Conservation (phyloP, 2,888 invertebrate genomes). For the Cephus nigrinus region DNA sequence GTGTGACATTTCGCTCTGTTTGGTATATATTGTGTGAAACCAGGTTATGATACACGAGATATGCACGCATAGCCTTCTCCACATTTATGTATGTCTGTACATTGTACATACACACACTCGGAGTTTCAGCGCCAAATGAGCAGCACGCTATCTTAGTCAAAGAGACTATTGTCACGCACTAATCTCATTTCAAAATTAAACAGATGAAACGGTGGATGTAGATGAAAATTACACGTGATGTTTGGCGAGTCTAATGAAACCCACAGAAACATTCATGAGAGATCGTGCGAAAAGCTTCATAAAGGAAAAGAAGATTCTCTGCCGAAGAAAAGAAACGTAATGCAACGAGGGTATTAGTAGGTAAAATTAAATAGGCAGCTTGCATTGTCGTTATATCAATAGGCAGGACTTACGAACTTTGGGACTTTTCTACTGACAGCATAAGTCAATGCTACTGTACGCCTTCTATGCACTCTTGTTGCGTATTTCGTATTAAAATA, state of each 20-base stretch:
- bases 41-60: background rate
- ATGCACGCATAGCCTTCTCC: background rate
- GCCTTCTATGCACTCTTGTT: too few relatives aligned
- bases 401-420: too few relatives aligned
- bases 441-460: too few relatives aligned
- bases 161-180: background rate
- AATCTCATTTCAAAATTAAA: background rate
- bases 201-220: background rate
- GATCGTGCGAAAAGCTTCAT: background rate
- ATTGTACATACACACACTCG: too few relatives aligned
- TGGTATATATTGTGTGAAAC: background rate
- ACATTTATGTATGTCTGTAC: too few relatives aligned
- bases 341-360: too few relatives aligned
- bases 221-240: background rate
- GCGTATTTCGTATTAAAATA: too few relatives aligned
- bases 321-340: too few relatives aligned
- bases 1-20: background rate
- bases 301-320: background rate
- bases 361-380: too few relatives aligned
- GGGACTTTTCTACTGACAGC: too few relatives aligned
- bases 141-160: background rate
- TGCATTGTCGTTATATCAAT: too few relatives aligned
- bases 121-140: background rate
- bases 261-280: background rate
- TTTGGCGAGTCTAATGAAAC: background rate